Percentiles rank a stretch among this genome's conserved stretches.
These are phyloP conservation scores for Pipistrellus nathusii DNA, from an alignment of 2,797 vertebrate species.

Conservation along the genomic window DNA sequence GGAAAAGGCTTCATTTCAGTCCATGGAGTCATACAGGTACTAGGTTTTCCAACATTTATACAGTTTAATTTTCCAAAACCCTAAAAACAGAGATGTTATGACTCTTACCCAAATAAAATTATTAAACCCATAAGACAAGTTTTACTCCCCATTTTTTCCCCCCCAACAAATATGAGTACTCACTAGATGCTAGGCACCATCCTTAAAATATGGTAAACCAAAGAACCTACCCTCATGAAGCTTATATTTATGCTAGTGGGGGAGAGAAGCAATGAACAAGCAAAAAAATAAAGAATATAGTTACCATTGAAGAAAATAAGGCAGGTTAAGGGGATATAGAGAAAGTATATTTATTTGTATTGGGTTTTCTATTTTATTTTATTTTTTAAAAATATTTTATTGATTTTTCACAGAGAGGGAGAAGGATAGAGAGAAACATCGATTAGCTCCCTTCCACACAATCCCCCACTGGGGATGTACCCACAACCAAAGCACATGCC, in stretches of 20 bases:
- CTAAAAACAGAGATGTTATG: slow-evolving; percentile 10
- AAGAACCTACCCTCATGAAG: neutral
- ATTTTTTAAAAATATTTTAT: no score
- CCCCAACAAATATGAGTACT: slow-evolving; percentile 5
- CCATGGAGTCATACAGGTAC: neutral
- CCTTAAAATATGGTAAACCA: slow-evolving; percentile 1
- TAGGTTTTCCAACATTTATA: slow-evolving; percentile 27
- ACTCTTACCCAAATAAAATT: slow-evolving; percentile 49
- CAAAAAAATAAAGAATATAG: neutral
- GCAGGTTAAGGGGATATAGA: neutral
- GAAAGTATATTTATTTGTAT: neutral
- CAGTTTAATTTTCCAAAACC: slow-evolving; percentile 45
- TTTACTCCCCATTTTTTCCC: neutral
- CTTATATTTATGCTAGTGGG: neutral
- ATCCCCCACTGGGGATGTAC: no score
- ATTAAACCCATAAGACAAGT: slow-evolving; percentile 39
- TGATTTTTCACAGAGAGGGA: no score
- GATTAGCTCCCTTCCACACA: no score
- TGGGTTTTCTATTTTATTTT: neutral
- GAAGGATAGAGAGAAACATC: no score
- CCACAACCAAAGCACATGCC: no score
- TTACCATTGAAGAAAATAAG: slow-evolving; percentile 17
- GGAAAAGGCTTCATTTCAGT: slow-evolving; percentile 51
- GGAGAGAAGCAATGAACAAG: neutral
- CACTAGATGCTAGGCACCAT: neutral